Percentiles rank a stretch among this genome's conserved stretches.
Conservation (phyloP, 1,140 invertebrate species). For the Calliphora vicina region DNA sequence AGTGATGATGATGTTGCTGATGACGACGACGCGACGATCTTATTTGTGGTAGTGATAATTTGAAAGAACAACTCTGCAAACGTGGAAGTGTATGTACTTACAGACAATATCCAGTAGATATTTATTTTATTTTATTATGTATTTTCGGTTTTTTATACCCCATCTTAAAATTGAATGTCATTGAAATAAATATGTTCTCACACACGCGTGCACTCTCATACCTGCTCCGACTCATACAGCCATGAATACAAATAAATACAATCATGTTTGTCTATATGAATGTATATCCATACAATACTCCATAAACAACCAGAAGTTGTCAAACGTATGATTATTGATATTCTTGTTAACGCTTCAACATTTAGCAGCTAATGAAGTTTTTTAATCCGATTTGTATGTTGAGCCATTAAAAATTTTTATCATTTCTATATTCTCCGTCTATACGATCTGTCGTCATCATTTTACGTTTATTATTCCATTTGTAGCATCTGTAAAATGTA, state of each 20-base stretch:
- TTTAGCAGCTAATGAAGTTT: constrained; percentile 1
- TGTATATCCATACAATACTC: background rate
- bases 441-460: too few relatives aligned
- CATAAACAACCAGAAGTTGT: background rate
- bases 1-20: background rate
- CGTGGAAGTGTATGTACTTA: background rate
- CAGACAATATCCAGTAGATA: background rate
- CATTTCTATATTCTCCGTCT: background rate
- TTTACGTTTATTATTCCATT: too few relatives aligned
- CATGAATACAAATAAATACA: background rate
- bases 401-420: background rate
- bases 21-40: too few relatives aligned
- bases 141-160: too few relatives aligned
- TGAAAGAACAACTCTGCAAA: background rate
- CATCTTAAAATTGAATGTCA: too few relatives aligned
- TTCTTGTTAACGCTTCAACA: background rate
- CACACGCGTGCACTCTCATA: too few relatives aligned
- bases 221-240: too few relatives aligned
- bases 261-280: background rate
- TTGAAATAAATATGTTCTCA: too few relatives aligned
- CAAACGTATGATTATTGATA: background rate
- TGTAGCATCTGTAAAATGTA: too few relatives aligned
- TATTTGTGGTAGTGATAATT: background rate
- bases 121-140: background rate
- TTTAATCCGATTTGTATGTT: background rate